Conservation (phyloP, 2,888 invertebrate genomes). For the Plutella xylostella region DNA sequence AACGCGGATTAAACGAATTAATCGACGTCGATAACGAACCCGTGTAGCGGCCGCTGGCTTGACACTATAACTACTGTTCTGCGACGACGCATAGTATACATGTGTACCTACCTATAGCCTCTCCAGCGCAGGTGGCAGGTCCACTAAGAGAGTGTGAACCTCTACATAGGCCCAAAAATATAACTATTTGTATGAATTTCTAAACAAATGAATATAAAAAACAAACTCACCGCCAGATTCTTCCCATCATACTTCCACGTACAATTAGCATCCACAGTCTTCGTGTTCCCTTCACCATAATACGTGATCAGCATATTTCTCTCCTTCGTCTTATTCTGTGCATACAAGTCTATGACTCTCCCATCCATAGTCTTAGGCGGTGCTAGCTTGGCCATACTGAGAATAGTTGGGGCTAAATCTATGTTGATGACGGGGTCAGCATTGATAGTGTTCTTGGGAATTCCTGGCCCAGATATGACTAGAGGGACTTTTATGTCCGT, state of each 20-base stretch:
- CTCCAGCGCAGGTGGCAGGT: too few species aligned
- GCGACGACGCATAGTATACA: not conserved
- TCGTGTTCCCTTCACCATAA: constrained; percentile 77
- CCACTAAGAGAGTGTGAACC: too few species aligned
- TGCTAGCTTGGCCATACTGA: constrained; percentile 75
- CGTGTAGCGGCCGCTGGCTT: too few species aligned
- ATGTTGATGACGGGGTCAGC: constrained; percentile 76
- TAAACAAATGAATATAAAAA: too few species aligned
- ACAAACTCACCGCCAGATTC: constrained; percentile 74
- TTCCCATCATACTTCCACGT: constrained; percentile 69
- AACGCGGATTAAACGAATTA: too few species aligned
- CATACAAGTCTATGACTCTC: constrained; percentile 20
- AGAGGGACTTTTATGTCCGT: constrained; percentile 89
- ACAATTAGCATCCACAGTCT: constrained; percentile 71
- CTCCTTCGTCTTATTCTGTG: constrained; percentile 21
- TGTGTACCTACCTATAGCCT: not conserved
- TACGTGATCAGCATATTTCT: constrained; percentile 83
- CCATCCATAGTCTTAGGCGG: constrained; percentile 74
- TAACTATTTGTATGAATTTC: too few species aligned
- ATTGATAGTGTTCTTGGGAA: constrained; percentile 57
- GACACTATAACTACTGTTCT: not conserved
- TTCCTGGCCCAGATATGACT: constrained; percentile 80
- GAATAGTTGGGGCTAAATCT: constrained; percentile 88
- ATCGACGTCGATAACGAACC: too few species aligned
- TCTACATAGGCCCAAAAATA: too few species aligned